Conservation (phyloP, 2,797 vertebrate genomes). For the Alectoris magna region DNA sequence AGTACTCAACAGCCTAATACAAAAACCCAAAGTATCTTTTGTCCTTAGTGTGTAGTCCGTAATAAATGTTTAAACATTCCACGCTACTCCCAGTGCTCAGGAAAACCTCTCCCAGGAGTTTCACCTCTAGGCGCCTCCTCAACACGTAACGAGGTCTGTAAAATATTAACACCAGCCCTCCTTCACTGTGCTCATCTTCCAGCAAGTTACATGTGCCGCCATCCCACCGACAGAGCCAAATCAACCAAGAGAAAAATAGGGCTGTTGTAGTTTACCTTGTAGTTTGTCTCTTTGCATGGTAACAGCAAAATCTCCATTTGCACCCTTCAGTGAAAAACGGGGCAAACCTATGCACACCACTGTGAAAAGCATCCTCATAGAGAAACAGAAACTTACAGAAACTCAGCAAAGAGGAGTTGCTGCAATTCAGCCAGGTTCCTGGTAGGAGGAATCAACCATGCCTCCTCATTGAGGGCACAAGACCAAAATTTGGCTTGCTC, state of each 20-base stretch:
- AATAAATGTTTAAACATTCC: constrained; percentile 40
- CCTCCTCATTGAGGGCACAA: not conserved
- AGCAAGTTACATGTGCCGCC: not conserved
- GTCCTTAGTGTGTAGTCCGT: not conserved
- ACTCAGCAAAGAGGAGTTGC: not conserved
- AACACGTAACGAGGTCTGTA: not conserved
- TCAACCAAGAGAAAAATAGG: not conserved
- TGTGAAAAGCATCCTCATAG: not conserved
- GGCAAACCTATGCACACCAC: not conserved
- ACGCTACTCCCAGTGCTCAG: not conserved
- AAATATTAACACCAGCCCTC: constrained; percentile 34
- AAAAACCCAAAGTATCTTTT: not conserved
- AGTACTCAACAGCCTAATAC: not conserved
- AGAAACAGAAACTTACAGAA: not conserved
- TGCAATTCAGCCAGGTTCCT: not conserved
- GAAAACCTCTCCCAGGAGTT: not conserved
- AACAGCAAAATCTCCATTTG: constrained; percentile 38
- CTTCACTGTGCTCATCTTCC: not conserved
- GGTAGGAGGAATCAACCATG: not conserved
- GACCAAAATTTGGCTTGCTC: not conserved
- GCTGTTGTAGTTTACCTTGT: constrained; percentile 16
- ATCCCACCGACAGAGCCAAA: not conserved
- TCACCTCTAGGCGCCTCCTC: not conserved
- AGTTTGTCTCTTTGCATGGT: constrained; percentile 41
- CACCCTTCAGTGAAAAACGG: not conserved